Conservation (phyloP, 2,888 invertebrate genomes). For the Formica aserva region DNA sequence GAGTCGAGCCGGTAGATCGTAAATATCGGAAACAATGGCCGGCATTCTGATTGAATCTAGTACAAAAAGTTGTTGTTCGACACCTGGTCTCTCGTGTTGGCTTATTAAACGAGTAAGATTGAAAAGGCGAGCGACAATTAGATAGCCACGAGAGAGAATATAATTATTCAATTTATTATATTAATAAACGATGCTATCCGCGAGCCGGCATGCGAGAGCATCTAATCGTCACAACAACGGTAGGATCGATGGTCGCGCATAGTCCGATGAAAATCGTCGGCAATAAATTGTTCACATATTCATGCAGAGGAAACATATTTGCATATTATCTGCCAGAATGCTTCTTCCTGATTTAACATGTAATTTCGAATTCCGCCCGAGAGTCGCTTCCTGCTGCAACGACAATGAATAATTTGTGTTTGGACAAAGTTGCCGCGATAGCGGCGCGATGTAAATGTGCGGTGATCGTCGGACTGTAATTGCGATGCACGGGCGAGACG, state of each 20-base stretch:
- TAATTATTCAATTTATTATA: neutral
- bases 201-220: neutral
- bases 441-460: slow-evolving; percentile 47
- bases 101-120: neutral
- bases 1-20: slow-evolving; percentile 28
- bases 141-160: neutral
- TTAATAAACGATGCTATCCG: neutral
- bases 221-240: slow-evolving; percentile 14
- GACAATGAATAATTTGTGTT: slow-evolving; percentile 61
- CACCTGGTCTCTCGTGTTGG: neutral
- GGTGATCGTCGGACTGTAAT: slow-evolving; percentile 41
- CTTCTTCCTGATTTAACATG: slow-evolving; percentile 58
- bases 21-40: slow-evolving; percentile 47
- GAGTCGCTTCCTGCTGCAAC: slow-evolving; percentile 50
- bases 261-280: slow-evolving; percentile 26
- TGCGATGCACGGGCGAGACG: slow-evolving; percentile 22
- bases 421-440: slow-evolving; percentile 54
- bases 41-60: slow-evolving; percentile 13
- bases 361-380: slow-evolving; percentile 53
- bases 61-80: neutral
- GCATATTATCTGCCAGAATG: slow-evolving; percentile 53
- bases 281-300: slow-evolving; percentile 39
- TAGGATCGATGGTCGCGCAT: slow-evolving; percentile 23
- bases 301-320: slow-evolving; percentile 32
- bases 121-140: neutral